Conservation (phyloP, 2,888 invertebrate species). For the Kryphioiulus occultus region DNA sequence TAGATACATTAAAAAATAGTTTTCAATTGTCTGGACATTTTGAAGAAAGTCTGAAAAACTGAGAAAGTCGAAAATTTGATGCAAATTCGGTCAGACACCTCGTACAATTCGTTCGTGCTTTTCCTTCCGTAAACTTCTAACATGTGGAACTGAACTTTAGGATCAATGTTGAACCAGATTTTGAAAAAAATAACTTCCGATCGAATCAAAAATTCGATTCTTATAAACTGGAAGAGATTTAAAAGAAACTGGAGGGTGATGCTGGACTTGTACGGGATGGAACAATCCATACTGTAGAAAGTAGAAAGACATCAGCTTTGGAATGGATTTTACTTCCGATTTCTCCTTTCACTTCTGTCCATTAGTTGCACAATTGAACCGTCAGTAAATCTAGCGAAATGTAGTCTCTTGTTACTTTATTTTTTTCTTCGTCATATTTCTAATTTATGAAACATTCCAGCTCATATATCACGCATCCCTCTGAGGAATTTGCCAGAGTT, state of each 20-base stretch:
- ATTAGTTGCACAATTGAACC: not conserved
- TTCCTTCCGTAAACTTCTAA: no score
- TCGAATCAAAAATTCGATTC: no score
- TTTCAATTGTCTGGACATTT: no score
- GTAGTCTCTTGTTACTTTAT: not conserved
- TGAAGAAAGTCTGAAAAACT: no score
- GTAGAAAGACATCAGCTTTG: not conserved
- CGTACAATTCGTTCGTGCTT: no score
- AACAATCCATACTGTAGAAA: not conserved
- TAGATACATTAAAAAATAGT: no score
- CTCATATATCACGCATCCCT: not conserved
- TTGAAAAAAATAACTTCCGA: no score
- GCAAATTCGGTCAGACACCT: no score
- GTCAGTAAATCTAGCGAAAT: not conserved
- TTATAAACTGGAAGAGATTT: not conserved
- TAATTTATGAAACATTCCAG: not conserved
- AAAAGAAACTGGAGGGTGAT: not conserved
- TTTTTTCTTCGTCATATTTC: not conserved
- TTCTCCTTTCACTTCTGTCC: not conserved
- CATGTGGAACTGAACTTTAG: no score
- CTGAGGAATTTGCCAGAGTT: not conserved
- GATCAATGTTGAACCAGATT: no score
- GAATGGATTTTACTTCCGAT: not conserved
- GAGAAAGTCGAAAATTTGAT: no score
- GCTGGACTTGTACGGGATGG: not conserved